Evolutionary conservation across 2,113 vertebrate genomes (phyloP), one percentile per base, ranked within the genome.

Genomic region (Callithrix jacchus): DNA sequence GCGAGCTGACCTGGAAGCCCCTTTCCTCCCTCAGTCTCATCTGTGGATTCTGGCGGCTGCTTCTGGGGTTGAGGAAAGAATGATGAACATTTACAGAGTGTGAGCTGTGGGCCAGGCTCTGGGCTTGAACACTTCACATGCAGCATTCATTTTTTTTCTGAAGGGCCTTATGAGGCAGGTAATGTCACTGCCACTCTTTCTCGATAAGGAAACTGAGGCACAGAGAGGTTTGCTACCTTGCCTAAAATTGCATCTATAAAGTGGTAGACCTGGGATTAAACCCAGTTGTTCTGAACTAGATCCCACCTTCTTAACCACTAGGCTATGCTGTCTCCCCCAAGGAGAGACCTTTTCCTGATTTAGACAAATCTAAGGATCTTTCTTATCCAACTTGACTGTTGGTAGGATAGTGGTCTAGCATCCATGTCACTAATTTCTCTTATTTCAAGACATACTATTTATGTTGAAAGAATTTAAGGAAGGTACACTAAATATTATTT

Each of bases 71-170:
- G 74, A n/a, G 45, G 49, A 73, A 30, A 52, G 52, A 37, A 8
- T 6, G 0, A 0, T 12, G 1, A 35, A 21, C n/a, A 5, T 47
- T 2, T 0, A 0, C 2, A 30, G 42, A 21, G 49, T 3, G 3
- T 12, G 17, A 1, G 5, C 61, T 13, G 0, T 2, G 35, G 23
- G 45, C 83, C 37, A 12, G 88, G 25, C 11, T 14, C 64, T 13
- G 1, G 8, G 52, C 25, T 37, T 18, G 25, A 54, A 25, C 8
- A 40, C 37, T 18, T 18, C 1, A 2, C 2, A 0, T 27, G 8
- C n/a, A 2, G 23, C 4, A 13, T 8, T 92, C n/a, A 3, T 25
- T 32, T 88, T 30, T 35, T 40, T 32, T 27, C n/a, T 54, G 30
- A 2, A 0, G 4, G 4, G 0, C 8, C 32, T 49, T 0, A 4